phyloP scores from a whole-genome alignment of 2,797 vertebrate species.

The Aeoliscus strigatus region DNA sequence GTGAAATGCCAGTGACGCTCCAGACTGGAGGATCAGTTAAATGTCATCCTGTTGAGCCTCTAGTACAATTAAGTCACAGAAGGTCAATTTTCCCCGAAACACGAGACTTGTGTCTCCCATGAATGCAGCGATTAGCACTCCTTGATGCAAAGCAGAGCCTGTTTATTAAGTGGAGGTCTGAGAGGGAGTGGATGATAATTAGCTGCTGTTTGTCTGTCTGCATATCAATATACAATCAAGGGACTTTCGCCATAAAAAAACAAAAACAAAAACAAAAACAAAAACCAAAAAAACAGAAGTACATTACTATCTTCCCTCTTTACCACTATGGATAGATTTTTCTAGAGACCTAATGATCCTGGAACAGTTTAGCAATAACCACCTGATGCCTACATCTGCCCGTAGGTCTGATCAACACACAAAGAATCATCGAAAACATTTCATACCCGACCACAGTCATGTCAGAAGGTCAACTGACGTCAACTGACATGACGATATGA shows the following conservation, averaged over 20 bases:
- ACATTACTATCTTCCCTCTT: too few species aligned
- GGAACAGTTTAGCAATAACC: too few species aligned
- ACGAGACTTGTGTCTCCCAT: constrained; percentile 42
- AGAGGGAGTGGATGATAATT: constrained; percentile 16
- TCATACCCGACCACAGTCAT: too few species aligned
- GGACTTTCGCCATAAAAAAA: constrained; percentile 10
- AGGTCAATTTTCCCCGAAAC: constrained; percentile 63
- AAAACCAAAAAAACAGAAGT: too few species aligned
- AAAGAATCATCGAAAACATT: too few species aligned
- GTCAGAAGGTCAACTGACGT: too few species aligned
- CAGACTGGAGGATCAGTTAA: constrained; percentile 64
- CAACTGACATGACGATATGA: too few species aligned
- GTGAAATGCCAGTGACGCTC: constrained; percentile 64
- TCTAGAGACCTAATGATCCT: too few species aligned
- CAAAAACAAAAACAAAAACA: too few species aligned
- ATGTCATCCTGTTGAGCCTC: constrained; percentile 65
- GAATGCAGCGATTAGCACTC: constrained; percentile 56
- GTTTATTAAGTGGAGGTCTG: constrained; percentile 23
- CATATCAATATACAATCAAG: constrained; percentile 28
- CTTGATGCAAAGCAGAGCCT: constrained; percentile 54
- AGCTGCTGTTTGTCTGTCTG: constrained; percentile 16
- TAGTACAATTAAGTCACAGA: constrained; percentile 69
- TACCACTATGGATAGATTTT: too few species aligned
- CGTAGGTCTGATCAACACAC: too few species aligned
- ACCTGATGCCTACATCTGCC: too few species aligned